Evolutionary conservation across 2,797 vertebrate species (phyloP), one percentile per base, ranked within the genome.

Genomic region (Falco peregrinus): DNA sequence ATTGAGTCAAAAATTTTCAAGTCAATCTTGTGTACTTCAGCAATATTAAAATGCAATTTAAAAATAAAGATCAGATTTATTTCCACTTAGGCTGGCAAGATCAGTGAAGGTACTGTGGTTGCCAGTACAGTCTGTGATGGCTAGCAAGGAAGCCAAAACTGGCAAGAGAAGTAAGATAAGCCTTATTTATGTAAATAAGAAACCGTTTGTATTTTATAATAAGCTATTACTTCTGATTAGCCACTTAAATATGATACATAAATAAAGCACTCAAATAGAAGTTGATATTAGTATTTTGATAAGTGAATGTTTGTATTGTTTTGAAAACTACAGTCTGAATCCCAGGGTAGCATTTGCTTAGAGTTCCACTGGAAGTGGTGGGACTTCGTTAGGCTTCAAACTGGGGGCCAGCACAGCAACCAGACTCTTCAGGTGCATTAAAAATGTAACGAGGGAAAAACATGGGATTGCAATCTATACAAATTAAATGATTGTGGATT

Each of bases 51-150:
- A 85, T 91, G 54, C 87, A 81, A 83, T 95, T 97, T 96, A 93
- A 93, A 97, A 97, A 96, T 90, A 91, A 97, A 97, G 92, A 95
- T 95, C 91, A 82, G 81, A 97, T 95, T 95, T 90, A 95, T 95
- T 96, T 96, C 87, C 15, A 25, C 91, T 95, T 80, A 75, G 85
- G 45, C 70, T 96, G 89, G 88, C 95, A 93, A 85, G 77, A 89
- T 78, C 65, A 56, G 26, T 73, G 87, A 67, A 95, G 47, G 60
- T 80, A 54, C 43, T 95, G 65, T 80, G 64, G 60, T 50, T 96
- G 87, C 90, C 97, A 96, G 26, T 85, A 57, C 89, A 94, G 90
- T 93, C 95, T 96, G 91, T 69, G 79, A 81, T 91, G 90, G 83
- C 93, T 90, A 95, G 37, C 84, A 70, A 51, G 51, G 81, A 92